Evolutionary conservation across 2,797 vertebrate species (phyloP), one percentile per base, ranked within the genome.

Genomic region (Xenopus petersii): DNA sequence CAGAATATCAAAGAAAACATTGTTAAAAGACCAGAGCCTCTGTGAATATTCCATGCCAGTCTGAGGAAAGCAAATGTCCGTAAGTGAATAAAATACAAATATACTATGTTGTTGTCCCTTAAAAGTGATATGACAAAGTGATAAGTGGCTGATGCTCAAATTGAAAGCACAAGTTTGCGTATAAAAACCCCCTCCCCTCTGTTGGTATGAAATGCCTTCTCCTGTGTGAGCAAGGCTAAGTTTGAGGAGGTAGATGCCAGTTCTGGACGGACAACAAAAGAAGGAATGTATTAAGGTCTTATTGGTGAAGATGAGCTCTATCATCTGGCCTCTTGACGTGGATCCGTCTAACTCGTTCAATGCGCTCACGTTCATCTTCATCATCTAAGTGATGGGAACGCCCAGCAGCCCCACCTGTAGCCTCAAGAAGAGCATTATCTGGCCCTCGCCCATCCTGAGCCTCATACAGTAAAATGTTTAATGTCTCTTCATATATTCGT

Each of bases 401-500:
- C 0, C 96, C 96, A 0, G 97, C 97, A 0, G 97, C 96, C 1
- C 97, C 96, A 0, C 96, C 98, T 0, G 97, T 99, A 75, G 98
- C 97, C 82, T 99, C 98, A 82, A 99, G 83, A 10, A 98, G 92
- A 0, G 97, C 97, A 3, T 98, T 98, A 86, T 99, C 98, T 0
- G 98, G 98, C 61, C 96, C 97, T 1, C 96, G 93, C 2, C 97
- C 96, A 0, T 99, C 98, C 77, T 98, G 98, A 64, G 97, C 94
- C 86, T 99, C 96, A 0, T 99, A 99, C 51, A 99, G 91, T 70
- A 99, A 91, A 75, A 99, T 99, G 88, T 99, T 99, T 81, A 99
- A 92, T 0, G 98, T 99, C 87, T 99, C 97, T 86, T 99, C 97
- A 0, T 99, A 99, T 82, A 99, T 99, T 0, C 97, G 88, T 15